Evolutionary conservation across 2,797 vertebrate genomes (phyloP).

Genomic region (Crossoptilon crossoptilon): DNA sequence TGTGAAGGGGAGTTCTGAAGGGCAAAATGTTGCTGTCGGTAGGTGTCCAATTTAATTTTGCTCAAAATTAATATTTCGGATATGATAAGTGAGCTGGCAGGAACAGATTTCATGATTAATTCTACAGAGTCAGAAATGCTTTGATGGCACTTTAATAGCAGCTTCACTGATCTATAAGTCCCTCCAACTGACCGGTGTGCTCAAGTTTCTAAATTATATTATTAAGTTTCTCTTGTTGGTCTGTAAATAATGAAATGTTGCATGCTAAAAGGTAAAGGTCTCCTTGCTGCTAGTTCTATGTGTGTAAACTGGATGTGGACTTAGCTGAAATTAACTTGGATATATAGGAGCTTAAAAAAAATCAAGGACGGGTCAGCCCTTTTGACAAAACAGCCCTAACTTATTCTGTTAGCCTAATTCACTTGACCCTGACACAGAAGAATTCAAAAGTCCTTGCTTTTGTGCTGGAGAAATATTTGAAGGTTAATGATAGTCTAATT

Average conservation of each 20-base stretch:
- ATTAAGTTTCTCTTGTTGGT: conserved; percentile 62
- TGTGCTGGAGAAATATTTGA: neutral
- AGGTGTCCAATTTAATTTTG: conserved; percentile 86
- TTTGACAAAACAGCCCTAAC: neutral
- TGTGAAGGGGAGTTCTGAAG: conserved; percentile 86
- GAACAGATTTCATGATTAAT: conserved; percentile 87
- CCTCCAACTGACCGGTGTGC: conserved; percentile 65
- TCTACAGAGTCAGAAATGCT: conserved; percentile 82
- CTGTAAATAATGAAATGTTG: conserved; percentile 53
- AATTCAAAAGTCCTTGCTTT: neutral
- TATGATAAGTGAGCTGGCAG: conserved; percentile 87
- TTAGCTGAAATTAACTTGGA: neutral
- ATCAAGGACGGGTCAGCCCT: neutral
- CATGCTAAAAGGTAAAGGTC: conserved; percentile 6
- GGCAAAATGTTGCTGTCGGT: conserved; percentile 86
- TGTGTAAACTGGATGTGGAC: neutral
- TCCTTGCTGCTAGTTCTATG: neutral
- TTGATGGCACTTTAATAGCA: conserved; percentile 84
- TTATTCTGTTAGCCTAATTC: conserved; percentile 15
- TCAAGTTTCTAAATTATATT: conserved; percentile 68
- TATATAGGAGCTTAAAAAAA: neutral
- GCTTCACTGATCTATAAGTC: conserved; percentile 77
- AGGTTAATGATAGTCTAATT: conserved; percentile 29
- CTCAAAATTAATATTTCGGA: conserved; percentile 88
- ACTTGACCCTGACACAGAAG: neutral